Evolutionary conservation across 2,888 invertebrate species (phyloP), one percentile per base, ranked within the genome.

Genomic region (Malthinus seriepunctatus): DNA sequence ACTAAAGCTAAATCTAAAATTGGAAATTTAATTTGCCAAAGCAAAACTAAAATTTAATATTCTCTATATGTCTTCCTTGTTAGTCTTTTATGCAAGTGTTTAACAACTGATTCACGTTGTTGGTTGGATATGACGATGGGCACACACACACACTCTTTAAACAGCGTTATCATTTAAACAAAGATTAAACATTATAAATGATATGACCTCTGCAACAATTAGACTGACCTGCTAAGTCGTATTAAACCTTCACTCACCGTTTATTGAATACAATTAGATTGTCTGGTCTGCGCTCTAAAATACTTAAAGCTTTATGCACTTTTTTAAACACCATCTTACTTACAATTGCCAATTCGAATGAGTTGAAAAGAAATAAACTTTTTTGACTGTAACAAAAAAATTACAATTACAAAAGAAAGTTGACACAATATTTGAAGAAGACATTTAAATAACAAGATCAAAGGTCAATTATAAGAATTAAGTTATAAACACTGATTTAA

Each of bases 121-220:
- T 56, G 56, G 56, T 5, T 23, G 5, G 2, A 56, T 56, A 48
- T 33, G 52, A 59, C 58, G 56, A 69, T 69, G 71, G 68, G 72
- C 70, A 69, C 71, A 65, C 71, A 72, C 68, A 71, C 70, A 69
- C 71, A 65, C 71, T 71, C 69, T 72, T 69, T 69, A 70, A 73
- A 72, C 73, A 71, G 70, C 75, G 72, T 71, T 73, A 73, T 75
- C 74, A 69, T 72, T 74, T 74, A 76, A 76, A 76, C 76, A 77
- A 76, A 76, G 77, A 77, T 77, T 76, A 77, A 77, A 74, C 74
- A 76, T 75, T 74, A 75, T 76, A 78, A 78, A 76, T 76, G 78
- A 78, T 78, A 78, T 78, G 78, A 78, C 78, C 78, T 78, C 76
- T 77, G 76, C 71, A 75, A 71, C 76, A 78, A 78, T 78, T 78